phyloP scores from a whole-genome alignment of 2,888 invertebrate species.

The Monochamus alternatus region DNA sequence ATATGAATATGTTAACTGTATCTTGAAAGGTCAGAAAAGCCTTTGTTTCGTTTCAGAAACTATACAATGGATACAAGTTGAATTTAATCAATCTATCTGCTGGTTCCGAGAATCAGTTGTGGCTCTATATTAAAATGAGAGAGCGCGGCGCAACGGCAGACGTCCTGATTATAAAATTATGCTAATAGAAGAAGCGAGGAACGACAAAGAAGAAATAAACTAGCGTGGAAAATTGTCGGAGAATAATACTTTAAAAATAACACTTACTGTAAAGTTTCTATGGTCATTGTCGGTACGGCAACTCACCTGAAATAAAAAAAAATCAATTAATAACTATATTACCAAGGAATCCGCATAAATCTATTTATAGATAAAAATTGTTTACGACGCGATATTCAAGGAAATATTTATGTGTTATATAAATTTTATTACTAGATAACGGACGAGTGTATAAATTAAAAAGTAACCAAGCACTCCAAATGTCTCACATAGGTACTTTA shows the following conservation, averaged over 20 bases:
- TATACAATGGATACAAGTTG: constrained; percentile 3
- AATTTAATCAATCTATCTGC: not conserved
- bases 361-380: too few relatives aligned
- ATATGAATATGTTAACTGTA: not conserved
- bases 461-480: too few relatives aligned
- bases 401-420: too few relatives aligned
- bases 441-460: too few relatives aligned
- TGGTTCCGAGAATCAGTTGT: constrained; percentile 4
- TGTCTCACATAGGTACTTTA: too few relatives aligned
- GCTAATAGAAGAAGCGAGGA: constrained; percentile 16
- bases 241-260: constrained; percentile 20
- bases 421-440: not conserved
- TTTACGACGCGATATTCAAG: too few relatives aligned
- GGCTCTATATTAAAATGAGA: not conserved
- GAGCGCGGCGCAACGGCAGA: not conserved
- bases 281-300: constrained; percentile 36
- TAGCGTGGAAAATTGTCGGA: not conserved
- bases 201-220: not conserved
- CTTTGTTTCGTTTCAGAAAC: constrained; percentile 16
- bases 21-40: not conserved
- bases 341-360: not conserved
- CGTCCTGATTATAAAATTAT: constrained; percentile 5
- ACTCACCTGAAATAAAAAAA: constrained; percentile 40
- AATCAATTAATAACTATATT: not conserved
- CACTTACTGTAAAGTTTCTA: constrained; percentile 31